Conservation (phyloP, 2,113 vertebrate genomes). For the Malurus cyaneus region DNA sequence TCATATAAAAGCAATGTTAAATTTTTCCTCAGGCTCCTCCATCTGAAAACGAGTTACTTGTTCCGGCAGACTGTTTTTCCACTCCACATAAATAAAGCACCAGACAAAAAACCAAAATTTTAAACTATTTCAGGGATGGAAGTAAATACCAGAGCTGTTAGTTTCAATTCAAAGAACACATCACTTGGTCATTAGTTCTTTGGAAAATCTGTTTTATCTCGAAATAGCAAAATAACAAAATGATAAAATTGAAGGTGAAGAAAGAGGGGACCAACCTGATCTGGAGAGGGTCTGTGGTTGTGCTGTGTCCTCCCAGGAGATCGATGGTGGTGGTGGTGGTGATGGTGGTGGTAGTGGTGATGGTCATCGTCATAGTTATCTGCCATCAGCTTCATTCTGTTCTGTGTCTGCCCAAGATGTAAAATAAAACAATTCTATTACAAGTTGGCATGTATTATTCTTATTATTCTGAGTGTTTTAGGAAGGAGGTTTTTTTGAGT, state of each 20-base stretch:
- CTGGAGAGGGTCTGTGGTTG: conserved; percentile 89
- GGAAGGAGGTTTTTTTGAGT: background rate
- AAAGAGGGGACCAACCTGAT: conserved; percentile 82
- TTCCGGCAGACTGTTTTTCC: background rate
- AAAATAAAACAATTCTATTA: conserved; percentile 39
- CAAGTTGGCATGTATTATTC: background rate
- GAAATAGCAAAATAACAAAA: conserved; percentile 35
- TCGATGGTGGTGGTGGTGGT: conserved; percentile 81
- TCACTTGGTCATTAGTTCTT: conserved; percentile 57
- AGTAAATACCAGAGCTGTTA: conserved; percentile 67
- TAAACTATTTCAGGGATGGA: conserved; percentile 56
- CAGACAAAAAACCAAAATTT: conserved; percentile 60
- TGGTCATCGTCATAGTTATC: conserved; percentile 97
- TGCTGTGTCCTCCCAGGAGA: conserved; percentile 87
- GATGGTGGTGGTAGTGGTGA: conserved; percentile 86
- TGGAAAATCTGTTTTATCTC: conserved; percentile 62
- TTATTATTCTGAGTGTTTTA: background rate
- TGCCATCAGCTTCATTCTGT: conserved; percentile 96
- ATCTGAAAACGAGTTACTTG: background rate
- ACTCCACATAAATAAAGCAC: background rate
- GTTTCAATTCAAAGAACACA: conserved; percentile 60
- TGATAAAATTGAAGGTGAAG: conserved; percentile 1
- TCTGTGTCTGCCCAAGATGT: conserved; percentile 87
- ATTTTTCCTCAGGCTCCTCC: background rate
- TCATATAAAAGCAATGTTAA: background rate